Evolutionary conservation across 2,797 vertebrate genomes (phyloP).

Genomic region (Chromobotia macracanthus): DNA sequence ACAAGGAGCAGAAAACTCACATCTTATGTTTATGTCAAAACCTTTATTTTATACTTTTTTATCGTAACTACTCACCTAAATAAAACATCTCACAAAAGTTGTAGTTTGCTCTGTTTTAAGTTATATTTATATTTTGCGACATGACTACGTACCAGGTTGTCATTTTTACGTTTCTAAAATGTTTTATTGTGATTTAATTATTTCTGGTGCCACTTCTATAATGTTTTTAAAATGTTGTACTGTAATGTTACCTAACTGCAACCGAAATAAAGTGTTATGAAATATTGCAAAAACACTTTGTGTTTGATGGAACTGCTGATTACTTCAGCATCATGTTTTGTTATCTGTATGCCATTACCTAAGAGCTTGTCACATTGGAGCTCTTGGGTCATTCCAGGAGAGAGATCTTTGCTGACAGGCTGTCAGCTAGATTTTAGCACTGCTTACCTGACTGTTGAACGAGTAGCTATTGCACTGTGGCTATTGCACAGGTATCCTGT

Average conservation of each 20-base stretch:
- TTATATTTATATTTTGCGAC: too few species aligned
- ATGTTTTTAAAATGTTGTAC: too few species aligned
- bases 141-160: too few species aligned
- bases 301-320: background rate
- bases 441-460: constrained; percentile 48
- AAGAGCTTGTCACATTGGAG: constrained; percentile 44
- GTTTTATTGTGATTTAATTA: too few species aligned
- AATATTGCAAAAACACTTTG: background rate
- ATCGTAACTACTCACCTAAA: too few species aligned
- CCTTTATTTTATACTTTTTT: too few species aligned
- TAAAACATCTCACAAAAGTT: too few species aligned
- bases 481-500: background rate
- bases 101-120: too few species aligned
- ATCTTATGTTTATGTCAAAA: too few species aligned
- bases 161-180: too few species aligned
- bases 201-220: too few species aligned
- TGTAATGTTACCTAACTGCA: too few species aligned
- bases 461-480: constrained; percentile 30
- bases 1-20: background rate
- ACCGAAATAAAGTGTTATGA: background rate
- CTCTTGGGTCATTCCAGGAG: constrained; percentile 4
- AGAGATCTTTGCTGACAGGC: constrained; percentile 51
- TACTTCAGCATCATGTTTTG: background rate
- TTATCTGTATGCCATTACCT: constrained; percentile 10
- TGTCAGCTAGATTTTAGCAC: constrained; percentile 55